These are phyloP conservation scores for Lepus oiostolus DNA, from an alignment of 2,797 vertebrate genomes.

Conservation along the genomic window DNA sequence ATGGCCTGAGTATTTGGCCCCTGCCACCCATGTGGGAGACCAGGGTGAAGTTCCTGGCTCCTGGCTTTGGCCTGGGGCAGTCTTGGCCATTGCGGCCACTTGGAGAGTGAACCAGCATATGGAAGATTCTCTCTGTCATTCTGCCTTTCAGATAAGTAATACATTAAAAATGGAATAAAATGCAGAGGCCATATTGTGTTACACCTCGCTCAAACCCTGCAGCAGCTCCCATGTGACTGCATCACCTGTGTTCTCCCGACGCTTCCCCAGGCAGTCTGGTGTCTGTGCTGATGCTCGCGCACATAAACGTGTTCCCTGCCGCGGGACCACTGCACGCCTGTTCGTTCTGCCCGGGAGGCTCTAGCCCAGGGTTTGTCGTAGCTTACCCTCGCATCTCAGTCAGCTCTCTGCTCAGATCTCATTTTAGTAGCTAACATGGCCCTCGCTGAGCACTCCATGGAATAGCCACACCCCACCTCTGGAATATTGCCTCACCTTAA, in stretches of 20 bases:
- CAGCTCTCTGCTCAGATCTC: constrained; percentile 1
- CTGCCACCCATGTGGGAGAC: too few species aligned
- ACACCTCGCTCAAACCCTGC: constrained; percentile 17
- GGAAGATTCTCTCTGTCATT: too few species aligned
- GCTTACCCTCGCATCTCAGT: background rate
- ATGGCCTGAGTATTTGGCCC: too few species aligned
- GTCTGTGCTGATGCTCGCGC: background rate
- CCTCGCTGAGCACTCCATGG: background rate
- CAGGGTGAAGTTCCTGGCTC: too few species aligned
- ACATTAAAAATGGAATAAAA: too few species aligned
- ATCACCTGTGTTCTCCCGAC: background rate
- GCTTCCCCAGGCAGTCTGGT: background rate
- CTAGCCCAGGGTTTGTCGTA: background rate
- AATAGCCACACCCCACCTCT: background rate
- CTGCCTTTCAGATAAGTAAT: too few species aligned
- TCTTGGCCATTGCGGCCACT: too few species aligned
- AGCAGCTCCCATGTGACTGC: background rate
- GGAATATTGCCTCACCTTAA: background rate
- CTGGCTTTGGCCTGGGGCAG: too few species aligned
- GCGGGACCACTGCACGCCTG: background rate
- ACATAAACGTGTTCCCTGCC: background rate
- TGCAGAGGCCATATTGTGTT: background rate
- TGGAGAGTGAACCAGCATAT: too few species aligned
- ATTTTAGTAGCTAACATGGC: background rate
- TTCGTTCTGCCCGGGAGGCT: background rate